Percentiles rank a stretch among this genome's conserved stretches.
Conservation (phyloP, 2,888 invertebrate species). For the Empis livida region DNA sequence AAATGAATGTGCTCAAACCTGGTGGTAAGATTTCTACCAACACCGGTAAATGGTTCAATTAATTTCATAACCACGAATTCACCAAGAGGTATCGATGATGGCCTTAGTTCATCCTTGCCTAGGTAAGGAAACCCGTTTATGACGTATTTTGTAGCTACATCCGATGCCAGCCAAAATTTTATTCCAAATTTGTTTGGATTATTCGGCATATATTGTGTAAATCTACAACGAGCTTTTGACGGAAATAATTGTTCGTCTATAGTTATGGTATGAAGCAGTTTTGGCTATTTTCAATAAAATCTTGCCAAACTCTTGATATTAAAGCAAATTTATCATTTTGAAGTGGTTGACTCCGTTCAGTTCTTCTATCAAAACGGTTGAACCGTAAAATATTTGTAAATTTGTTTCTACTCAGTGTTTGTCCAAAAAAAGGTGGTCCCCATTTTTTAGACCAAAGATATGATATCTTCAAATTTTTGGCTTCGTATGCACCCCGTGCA, state of each 20-base stretch:
- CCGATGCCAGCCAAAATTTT: slow-evolving; percentile 3
- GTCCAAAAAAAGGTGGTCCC: neutral
- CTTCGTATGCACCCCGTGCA: slow-evolving; percentile 7
- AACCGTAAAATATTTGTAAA: slow-evolving; percentile 7
- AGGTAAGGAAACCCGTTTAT: slow-evolving; percentile 2
- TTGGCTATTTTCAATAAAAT: slow-evolving; percentile 1
- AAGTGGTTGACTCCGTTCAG: slow-evolving; percentile 4
- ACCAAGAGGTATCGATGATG: neutral
- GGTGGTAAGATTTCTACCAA: no score
- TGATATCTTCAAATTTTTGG: slow-evolving; percentile 6
- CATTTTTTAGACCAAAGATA: neutral
- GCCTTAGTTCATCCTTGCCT: slow-evolving; percentile 1
- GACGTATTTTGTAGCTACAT: slow-evolving; percentile 1
- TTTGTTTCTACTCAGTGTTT: slow-evolving; percentile 4
- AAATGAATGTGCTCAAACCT: slow-evolving; percentile 17
- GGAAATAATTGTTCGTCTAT: slow-evolving; percentile 11
- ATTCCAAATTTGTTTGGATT: slow-evolving; percentile 1
- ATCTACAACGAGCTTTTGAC: slow-evolving; percentile 17
- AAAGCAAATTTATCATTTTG: slow-evolving; percentile 8
- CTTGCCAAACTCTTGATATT: slow-evolving; percentile 7
- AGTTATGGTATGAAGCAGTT: slow-evolving; percentile 14
- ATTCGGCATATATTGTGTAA: neutral
- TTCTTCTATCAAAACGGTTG: slow-evolving; percentile 8
- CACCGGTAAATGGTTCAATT: no score
- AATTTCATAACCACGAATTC: no score